Conservation (phyloP, 2,113 vertebrate genomes). For the Garra rufa region DNA sequence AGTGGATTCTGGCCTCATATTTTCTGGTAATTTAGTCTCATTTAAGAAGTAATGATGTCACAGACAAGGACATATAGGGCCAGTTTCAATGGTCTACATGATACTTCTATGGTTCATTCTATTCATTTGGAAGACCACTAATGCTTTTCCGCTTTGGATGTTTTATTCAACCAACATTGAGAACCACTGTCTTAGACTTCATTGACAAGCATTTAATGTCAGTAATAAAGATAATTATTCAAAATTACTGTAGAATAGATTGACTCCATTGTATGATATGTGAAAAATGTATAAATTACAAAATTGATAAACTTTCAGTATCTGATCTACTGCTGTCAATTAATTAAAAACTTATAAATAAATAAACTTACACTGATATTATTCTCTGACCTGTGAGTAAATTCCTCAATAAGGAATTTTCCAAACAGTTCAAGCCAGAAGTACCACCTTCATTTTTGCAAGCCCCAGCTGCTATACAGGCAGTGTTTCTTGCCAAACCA, state of each 20-base stretch:
- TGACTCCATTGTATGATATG: neutral
- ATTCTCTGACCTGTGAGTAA: neutral
- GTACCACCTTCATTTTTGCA: neutral
- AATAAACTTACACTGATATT: neutral
- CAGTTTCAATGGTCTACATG: neutral
- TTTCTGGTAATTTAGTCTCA: conserved; percentile 28
- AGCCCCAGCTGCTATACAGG: neutral
- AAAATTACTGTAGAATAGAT: too few species aligned
- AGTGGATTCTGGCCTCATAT: conserved; percentile 20
- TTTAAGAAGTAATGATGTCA: conserved; percentile 45
- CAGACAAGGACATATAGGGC: conserved; percentile 8
- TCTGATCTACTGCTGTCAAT: neutral
- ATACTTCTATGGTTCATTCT: neutral
- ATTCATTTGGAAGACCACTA: neutral
- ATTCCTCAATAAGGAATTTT: neutral
- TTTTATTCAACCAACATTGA: neutral
- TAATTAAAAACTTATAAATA: neutral
- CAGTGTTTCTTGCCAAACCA: neutral
- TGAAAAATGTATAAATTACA: neutral
- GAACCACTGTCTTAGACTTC: neutral
- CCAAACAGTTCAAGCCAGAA: neutral
- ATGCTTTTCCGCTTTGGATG: neutral
- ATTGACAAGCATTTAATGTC: neutral
- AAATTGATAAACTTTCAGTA: neutral
- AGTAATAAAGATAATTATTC: neutral